Percentiles rank a stretch among this genome's conserved stretches.
These are phyloP conservation scores for Pelecanoides urinatrix DNA, from an alignment of 2,113 vertebrate genomes.

Conservation along the genomic window DNA sequence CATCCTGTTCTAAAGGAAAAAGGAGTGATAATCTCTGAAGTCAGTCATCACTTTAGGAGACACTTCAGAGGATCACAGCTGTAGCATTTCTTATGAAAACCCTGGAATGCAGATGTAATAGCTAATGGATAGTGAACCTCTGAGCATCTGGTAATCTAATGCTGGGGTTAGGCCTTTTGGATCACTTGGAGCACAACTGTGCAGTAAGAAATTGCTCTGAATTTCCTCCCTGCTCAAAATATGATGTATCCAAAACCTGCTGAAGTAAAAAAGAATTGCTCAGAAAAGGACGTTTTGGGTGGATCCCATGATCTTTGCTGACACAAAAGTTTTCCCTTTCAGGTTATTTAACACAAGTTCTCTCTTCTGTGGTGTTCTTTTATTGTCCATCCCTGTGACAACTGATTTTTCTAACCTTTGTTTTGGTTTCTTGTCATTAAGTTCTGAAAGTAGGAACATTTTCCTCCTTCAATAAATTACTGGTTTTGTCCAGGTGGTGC, in stretches of 20 bases:
- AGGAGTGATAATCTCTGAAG: background rate
- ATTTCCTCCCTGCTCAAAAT: background rate
- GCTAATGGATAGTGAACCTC: background rate
- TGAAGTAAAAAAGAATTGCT: background rate
- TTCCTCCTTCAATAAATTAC: background rate
- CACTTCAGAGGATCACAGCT: slow-evolving; percentile 23
- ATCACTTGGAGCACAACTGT: background rate
- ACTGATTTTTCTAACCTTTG: background rate
- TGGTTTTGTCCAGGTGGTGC: background rate
- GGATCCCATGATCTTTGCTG: background rate
- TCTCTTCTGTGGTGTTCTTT: background rate
- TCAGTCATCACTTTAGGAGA: slow-evolving; percentile 23
- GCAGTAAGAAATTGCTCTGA: background rate
- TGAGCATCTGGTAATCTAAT: slow-evolving; percentile 38
- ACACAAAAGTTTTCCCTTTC: background rate
- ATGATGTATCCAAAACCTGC: background rate
- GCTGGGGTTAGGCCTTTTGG: background rate
- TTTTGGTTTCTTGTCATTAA: background rate
- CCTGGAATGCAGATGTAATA: slow-evolving; percentile 32
- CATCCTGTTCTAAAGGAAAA: background rate
- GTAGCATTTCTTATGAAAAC: slow-evolving; percentile 28
- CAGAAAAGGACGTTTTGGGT: background rate
- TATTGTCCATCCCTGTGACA: background rate
- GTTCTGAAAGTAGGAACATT: background rate
- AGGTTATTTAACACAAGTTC: background rate